Conservation (phyloP, 2,888 invertebrate species). For the Noctua janthina region DNA sequence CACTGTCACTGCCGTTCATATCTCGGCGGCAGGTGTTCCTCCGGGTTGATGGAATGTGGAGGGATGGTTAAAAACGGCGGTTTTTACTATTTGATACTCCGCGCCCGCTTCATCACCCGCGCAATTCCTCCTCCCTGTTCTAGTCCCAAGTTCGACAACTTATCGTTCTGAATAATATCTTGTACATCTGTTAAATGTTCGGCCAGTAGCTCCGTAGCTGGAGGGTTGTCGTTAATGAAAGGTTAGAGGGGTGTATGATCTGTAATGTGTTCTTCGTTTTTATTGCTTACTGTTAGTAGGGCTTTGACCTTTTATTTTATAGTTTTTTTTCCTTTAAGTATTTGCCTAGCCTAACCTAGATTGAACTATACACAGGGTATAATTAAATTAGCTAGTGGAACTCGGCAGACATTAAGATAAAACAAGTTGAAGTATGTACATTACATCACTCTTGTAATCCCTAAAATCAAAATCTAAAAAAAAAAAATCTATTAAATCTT, state of each 20-base stretch:
- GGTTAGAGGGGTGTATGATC: constrained; percentile 20
- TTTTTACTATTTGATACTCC: too few species aligned
- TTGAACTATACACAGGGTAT: not conserved
- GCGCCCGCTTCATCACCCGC: not conserved
- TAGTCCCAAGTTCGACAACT: constrained; percentile 39
- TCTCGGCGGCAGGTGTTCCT: too few species aligned
- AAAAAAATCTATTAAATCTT: too few species aligned
- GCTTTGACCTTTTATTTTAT: not conserved
- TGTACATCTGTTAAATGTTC: constrained; percentile 43
- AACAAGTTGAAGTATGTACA: not conserved
- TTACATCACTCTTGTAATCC: too few species aligned
- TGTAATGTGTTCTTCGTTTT: constrained; percentile 4
- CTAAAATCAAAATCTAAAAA: too few species aligned
- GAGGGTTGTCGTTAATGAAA: constrained; percentile 18
- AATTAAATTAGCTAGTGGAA: not conserved
- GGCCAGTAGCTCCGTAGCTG: not conserved
- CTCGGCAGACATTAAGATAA: not conserved
- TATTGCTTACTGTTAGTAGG: not conserved
- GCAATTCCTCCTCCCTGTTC: not conserved
- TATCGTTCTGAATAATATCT: constrained; percentile 63
- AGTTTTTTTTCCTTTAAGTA: not conserved
- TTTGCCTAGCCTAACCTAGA: not conserved
- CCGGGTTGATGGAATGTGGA: not conserved
- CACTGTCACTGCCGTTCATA: too few species aligned
- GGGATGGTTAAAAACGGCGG: not conserved